A percentile compares a stretch with the other conserved stretches of the same genome.
phyloP scores from a whole-genome alignment of 1,140 invertebrate species.

The Bradynema listronoti region DNA sequence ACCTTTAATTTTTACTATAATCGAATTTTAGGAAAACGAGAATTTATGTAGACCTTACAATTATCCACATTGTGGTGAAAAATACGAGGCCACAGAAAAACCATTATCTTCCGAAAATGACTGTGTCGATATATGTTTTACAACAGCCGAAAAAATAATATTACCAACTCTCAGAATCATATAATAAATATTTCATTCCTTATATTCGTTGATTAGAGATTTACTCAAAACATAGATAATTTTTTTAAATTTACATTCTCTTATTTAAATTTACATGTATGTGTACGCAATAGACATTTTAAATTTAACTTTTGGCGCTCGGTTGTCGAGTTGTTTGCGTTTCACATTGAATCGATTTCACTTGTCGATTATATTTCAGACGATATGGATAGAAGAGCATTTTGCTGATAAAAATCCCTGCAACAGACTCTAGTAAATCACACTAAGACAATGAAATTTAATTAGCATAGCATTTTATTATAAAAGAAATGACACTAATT shows the following conservation, averaged over 20 bases:
- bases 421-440: too few relatives aligned
- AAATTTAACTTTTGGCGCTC: too few relatives aligned
- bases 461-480: too few relatives aligned
- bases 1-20: neutral
- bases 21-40: constrained; percentile 2
- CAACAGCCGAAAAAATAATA: constrained; percentile 1
- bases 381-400: too few relatives aligned
- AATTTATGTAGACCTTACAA: constrained; percentile 1
- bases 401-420: too few relatives aligned
- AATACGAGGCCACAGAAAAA: neutral
- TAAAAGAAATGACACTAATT: too few relatives aligned
- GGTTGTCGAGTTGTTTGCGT: too few relatives aligned
- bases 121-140: constrained; percentile 7
- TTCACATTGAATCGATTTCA: too few relatives aligned
- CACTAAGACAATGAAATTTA: too few relatives aligned
- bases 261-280: neutral
- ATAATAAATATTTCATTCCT: neutral
- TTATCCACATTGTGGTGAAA: constrained; percentile 6
- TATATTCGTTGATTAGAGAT: neutral
- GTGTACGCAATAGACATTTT: too few relatives aligned
- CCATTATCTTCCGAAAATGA: constrained; percentile 1
- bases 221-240: neutral
- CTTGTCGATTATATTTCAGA: too few relatives aligned
- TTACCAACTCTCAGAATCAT: neutral
- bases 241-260: neutral